phyloP scores from a whole-genome alignment of 92 coral and sea anemone genomes.

The Desmophyllum pertusum region DNA sequence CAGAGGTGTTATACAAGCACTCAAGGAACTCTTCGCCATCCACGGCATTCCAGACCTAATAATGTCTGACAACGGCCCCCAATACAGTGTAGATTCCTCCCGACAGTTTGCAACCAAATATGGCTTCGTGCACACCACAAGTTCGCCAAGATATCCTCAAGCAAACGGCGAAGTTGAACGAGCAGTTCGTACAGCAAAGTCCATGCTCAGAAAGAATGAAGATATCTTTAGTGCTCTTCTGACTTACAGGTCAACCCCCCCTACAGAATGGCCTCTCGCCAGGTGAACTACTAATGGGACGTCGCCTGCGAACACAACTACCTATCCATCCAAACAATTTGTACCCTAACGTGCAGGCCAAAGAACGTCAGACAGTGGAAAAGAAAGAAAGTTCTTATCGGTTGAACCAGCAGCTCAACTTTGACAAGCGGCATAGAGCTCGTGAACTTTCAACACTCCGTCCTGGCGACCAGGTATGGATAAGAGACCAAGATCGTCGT shows the following conservation, averaged over 20 bases:
- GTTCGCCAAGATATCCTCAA: slow-evolving; percentile 58
- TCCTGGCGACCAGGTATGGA: slow-evolving; percentile 49
- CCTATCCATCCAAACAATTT: too few species aligned
- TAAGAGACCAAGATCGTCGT: slow-evolving; percentile 41
- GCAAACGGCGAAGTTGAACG: slow-evolving; percentile 69
- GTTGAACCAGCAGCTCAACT: slow-evolving; percentile 50
- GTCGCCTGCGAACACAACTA: slow-evolving; percentile 40
- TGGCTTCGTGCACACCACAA: slow-evolving; percentile 52
- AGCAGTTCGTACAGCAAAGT: slow-evolving; percentile 47
- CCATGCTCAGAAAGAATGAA: slow-evolving; percentile 42
- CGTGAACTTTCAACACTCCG: too few species aligned
- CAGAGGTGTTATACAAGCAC: slow-evolving; percentile 1
- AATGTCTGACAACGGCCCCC: slow-evolving; percentile 21
- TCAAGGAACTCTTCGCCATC: slow-evolving; percentile 53
- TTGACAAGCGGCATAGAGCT: slow-evolving; percentile 56
- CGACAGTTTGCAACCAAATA: slow-evolving; percentile 27
- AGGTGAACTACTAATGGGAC: slow-evolving; percentile 42
- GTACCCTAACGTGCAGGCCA: slow-evolving; percentile 51
- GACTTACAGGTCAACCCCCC: slow-evolving; percentile 41
- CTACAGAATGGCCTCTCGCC: slow-evolving; percentile 53
- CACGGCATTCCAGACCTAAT: slow-evolving; percentile 58
- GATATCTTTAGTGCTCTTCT: slow-evolving; percentile 36
- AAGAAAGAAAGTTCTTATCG: too few species aligned
- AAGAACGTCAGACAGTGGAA: slow-evolving; percentile 50
- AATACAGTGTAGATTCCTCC: slow-evolving; percentile 5